These are phyloP conservation scores for Heteromormyrus szaboi DNA, from an alignment of 2,797 vertebrate genomes.

Conservation along the genomic window DNA sequence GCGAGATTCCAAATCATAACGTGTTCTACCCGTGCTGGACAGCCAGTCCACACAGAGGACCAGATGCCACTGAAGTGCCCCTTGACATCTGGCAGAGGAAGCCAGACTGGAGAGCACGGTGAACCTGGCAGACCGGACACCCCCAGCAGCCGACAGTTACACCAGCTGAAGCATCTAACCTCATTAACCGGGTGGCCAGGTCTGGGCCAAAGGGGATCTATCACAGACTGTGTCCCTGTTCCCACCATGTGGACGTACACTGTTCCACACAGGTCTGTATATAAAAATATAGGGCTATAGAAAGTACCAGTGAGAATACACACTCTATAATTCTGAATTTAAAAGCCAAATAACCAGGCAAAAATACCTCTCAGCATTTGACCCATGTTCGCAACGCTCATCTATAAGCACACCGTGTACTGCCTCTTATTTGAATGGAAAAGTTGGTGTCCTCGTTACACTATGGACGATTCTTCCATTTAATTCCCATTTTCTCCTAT, in stretches of 20 bases:
- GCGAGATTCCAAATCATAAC: background rate
- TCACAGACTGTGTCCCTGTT: background rate
- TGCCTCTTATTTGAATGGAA: background rate
- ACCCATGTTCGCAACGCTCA: background rate
- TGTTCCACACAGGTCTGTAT: background rate
- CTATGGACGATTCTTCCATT: background rate
- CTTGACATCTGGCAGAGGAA: conserved; percentile 3
- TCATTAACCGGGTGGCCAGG: background rate
- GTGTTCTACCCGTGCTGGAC: background rate
- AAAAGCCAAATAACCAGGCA: background rate
- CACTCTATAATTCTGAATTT: background rate
- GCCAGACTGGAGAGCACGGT: background rate
- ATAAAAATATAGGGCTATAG: background rate
- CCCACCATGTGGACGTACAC: background rate
- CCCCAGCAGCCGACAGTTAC: background rate
- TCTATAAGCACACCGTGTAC: background rate
- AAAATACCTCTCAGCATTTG: background rate
- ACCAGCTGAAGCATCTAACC: background rate
- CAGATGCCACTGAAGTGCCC: background rate
- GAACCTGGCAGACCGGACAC: background rate
- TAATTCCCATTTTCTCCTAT: background rate
- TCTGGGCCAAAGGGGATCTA: background rate
- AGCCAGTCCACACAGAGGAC: background rate
- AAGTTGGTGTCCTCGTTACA: background rate
- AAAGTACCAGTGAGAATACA: background rate